phyloP scores from a whole-genome alignment of 2,797 vertebrate genomes.

The Monodelphis domestica region DNA sequence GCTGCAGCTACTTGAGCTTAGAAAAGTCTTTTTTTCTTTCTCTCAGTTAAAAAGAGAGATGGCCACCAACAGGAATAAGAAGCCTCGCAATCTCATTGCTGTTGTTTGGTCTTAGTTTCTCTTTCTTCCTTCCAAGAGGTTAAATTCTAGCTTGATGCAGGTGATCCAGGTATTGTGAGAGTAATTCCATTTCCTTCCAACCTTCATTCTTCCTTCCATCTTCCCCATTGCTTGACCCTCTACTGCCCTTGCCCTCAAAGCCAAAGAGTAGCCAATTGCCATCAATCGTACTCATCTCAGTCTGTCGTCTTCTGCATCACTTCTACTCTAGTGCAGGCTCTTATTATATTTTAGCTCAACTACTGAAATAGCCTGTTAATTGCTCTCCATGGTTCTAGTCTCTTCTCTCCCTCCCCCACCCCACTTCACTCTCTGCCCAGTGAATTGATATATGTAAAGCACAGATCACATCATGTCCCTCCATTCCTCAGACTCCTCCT shows the following conservation, averaged over 20 bases:
- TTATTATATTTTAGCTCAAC: neutral
- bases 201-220: neutral
- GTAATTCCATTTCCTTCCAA: neutral
- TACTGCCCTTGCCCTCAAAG: neutral
- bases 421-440: neutral
- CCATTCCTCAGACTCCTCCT: neutral
- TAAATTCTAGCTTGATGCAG: neutral
- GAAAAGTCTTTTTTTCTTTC: too few relatives aligned
- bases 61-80: neutral
- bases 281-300: neutral
- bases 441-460: neutral
- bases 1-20: neutral
- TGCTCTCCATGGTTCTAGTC: neutral
- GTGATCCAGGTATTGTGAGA: neutral
- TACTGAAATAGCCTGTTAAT: neutral
- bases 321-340: neutral
- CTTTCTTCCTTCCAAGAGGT: neutral
- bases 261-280: neutral
- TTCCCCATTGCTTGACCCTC: neutral
- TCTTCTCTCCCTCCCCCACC: neutral
- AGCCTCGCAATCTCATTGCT: neutral
- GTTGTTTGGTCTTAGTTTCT: neutral
- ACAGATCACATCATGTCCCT: neutral
- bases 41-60: neutral
- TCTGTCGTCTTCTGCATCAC: neutral